A percentile compares a stretch with the other conserved stretches of the same genome.
Evolutionary conservation across 2,797 vertebrate species (phyloP).

Genomic region (Sebastes miniatus): DNA sequence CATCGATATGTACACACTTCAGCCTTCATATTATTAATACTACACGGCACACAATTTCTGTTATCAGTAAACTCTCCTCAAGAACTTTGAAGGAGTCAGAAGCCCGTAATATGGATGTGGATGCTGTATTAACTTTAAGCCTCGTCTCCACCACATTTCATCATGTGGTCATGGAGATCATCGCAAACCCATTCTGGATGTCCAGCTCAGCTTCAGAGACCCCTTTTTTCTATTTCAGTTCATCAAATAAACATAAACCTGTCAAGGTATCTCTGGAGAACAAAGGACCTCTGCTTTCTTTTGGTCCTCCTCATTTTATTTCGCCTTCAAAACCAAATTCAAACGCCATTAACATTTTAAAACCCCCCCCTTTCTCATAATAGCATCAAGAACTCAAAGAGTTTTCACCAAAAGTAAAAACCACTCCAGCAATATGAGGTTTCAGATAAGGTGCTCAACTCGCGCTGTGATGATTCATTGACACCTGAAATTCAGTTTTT

Average conservation of each 20-base stretch:
- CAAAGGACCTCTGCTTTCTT: slow-evolving; percentile 40
- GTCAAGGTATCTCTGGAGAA: slow-evolving; percentile 53
- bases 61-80: neutral
- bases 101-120: neutral
- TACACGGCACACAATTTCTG: neutral
- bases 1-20: neutral
- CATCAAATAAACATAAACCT: slow-evolving; percentile 69
- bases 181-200: neutral
- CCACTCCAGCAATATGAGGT: slow-evolving; percentile 1
- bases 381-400: neutral
- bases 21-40: neutral
- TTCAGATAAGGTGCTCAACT: neutral
- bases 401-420: slow-evolving; percentile 9
- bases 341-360: slow-evolving; percentile 61
- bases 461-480: neutral
- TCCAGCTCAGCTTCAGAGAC: slow-evolving; percentile 11
- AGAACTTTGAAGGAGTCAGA: neutral
- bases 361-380: slow-evolving; percentile 21
- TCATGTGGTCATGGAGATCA: neutral
- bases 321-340: slow-evolving; percentile 41
- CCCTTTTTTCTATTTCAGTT: slow-evolving; percentile 25
- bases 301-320: slow-evolving; percentile 27
- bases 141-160: neutral
- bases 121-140: neutral
- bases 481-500: neutral